These are phyloP conservation scores for Biston betularia DNA, from an alignment of 2,888 invertebrate genomes.

Conservation along the genomic window DNA sequence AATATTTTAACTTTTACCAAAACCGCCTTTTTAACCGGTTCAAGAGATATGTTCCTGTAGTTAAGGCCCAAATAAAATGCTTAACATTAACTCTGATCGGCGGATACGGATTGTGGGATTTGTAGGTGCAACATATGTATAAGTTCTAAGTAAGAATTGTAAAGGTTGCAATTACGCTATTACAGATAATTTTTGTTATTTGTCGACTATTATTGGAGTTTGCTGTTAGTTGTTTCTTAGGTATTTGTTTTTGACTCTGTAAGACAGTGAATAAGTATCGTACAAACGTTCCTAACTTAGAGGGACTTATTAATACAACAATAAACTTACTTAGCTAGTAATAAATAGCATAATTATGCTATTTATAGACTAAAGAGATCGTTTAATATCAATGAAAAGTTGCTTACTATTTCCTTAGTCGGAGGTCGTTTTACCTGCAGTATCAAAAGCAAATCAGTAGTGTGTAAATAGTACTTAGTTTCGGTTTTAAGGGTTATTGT, in stretches of 20 bases:
- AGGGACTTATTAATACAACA: too few relatives aligned
- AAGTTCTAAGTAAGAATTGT: constrained; percentile 44
- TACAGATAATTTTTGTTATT: constrained; percentile 43
- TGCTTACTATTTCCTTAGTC: too few relatives aligned
- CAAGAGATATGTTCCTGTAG: constrained; percentile 47
- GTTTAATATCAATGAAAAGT: too few relatives aligned
- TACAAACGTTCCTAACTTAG: neutral
- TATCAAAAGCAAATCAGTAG: too few relatives aligned
- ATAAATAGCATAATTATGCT: too few relatives aligned
- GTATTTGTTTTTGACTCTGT: constrained; percentile 26
- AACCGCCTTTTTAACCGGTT: constrained; percentile 66
- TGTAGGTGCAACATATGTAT: constrained; percentile 34
- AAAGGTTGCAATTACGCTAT: constrained; percentile 36
- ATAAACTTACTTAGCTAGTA: too few relatives aligned
- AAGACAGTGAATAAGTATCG: constrained; percentile 12
- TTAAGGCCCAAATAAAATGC: constrained; percentile 48
- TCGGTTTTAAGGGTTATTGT: too few relatives aligned
- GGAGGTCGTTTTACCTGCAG: too few relatives aligned
- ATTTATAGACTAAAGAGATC: too few relatives aligned
- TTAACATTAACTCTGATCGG: constrained; percentile 17
- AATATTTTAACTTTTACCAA: constrained; percentile 67
- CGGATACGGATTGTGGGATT: constrained; percentile 30
- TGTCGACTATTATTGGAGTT: constrained; percentile 41
- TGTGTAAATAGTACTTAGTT: too few relatives aligned
- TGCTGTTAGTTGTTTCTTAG: constrained; percentile 39